Percentiles rank a stretch among this genome's conserved stretches.
Evolutionary conservation across 2,797 vertebrate genomes (phyloP).

Genomic region (Poecilia gillii): DNA sequence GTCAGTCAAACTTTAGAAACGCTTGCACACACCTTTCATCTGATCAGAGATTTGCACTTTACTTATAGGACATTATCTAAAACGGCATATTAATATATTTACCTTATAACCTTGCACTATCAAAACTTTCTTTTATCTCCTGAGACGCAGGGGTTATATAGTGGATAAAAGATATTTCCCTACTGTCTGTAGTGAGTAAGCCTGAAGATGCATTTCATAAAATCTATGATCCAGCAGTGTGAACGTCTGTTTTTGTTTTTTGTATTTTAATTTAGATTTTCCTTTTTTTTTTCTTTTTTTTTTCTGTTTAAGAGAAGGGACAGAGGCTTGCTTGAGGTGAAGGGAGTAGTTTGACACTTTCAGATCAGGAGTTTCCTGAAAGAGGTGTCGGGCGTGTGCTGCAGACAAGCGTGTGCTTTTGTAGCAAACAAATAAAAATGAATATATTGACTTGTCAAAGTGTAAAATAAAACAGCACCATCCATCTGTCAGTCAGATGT

Average conservation of each 20-base stretch:
- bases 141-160: constrained; percentile 63
- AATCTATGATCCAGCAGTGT: constrained; percentile 55
- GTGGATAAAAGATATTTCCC: constrained; percentile 53
- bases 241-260: constrained; percentile 40
- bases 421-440: not conserved
- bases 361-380: not conserved
- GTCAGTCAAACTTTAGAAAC: constrained; percentile 67
- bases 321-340: constrained; percentile 57
- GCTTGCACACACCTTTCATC: constrained; percentile 80
- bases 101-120: constrained; percentile 82
- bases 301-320: constrained; percentile 49
- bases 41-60: constrained; percentile 84
- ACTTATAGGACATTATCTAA: constrained; percentile 78
- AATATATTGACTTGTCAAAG: not conserved
- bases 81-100: constrained; percentile 82
- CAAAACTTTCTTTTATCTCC: constrained; percentile 67
- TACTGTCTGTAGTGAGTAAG: constrained; percentile 56
- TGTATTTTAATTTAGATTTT: constrained; percentile 20
- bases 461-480: not conserved
- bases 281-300: constrained; percentile 7
- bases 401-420: not conserved
- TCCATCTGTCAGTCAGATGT: too few species aligned
- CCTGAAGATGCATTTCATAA: constrained; percentile 64
- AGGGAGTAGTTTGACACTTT: constrained; percentile 22
- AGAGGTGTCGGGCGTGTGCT: not conserved